A percentile compares a stretch with the other conserved stretches of the same genome.
phyloP scores from a whole-genome alignment of 2,113 vertebrate genomes.

The Phodopus roborovskii region DNA sequence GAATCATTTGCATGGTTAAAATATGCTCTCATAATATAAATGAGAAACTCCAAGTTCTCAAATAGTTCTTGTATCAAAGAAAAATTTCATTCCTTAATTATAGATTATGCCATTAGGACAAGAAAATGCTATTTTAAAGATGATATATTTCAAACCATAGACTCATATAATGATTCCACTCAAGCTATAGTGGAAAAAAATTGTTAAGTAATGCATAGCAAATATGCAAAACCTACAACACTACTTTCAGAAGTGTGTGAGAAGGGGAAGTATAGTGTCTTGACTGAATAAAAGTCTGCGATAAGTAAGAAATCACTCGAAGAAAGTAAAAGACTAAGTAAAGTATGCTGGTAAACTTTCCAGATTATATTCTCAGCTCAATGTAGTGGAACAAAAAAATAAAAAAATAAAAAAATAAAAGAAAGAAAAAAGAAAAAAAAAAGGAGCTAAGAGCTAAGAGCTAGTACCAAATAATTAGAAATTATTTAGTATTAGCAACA shows the following conservation, averaged over 20 bases:
- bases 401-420: too few species aligned
- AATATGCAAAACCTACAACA: not conserved
- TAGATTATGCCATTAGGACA: not conserved
- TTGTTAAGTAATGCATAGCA: not conserved
- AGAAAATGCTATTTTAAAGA: not conserved
- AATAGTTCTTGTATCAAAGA: not conserved
- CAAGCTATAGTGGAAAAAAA: not conserved
- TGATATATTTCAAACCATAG: not conserved
- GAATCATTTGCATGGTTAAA: not conserved
- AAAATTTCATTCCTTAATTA: not conserved
- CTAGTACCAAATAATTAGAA: not conserved
- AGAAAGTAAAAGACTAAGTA: not conserved
- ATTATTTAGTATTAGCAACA: not conserved
- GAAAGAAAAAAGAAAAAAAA: too few species aligned
- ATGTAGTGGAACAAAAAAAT: too few species aligned
- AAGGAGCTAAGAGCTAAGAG: too few species aligned
- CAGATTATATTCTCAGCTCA: not conserved
- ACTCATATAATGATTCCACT: not conserved
- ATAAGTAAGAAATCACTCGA: not conserved
- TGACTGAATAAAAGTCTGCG: not conserved
- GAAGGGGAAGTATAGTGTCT: not conserved
- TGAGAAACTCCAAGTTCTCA: not conserved
- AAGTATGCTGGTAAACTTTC: not conserved
- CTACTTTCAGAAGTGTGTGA: not conserved
- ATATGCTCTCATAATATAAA: not conserved